phyloP scores from a whole-genome alignment of 2,888 invertebrate species.

The Lepidocyrtinus sp. region DNA sequence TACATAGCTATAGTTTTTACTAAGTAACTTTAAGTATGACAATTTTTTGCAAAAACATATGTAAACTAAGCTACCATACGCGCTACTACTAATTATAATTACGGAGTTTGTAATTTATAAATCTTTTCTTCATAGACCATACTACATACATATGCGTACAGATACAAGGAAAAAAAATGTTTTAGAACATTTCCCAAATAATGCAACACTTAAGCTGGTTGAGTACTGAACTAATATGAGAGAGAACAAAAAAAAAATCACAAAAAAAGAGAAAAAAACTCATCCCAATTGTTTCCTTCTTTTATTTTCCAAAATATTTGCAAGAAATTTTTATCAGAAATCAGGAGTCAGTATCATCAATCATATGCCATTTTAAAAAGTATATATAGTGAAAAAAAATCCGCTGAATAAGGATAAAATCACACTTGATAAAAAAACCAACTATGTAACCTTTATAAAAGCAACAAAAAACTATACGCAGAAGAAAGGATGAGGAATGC shows the following conservation, averaged over 20 bases:
- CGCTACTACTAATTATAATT: not conserved
- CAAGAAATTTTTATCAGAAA: no score
- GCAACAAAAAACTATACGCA: conserved; percentile 14
- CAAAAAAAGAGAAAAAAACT: not conserved
- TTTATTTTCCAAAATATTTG: no score
- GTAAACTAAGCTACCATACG: not conserved
- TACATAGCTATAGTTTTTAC: not conserved
- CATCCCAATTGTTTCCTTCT: not conserved
- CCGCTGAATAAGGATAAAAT: conserved; percentile 19
- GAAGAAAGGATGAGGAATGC: not conserved
- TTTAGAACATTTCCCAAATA: no score
- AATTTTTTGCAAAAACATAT: not conserved
- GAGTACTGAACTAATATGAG: conserved; percentile 36
- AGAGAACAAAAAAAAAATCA: conserved; percentile 25
- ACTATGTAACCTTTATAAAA: conserved; percentile 14
- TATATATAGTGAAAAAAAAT: conserved; percentile 25
- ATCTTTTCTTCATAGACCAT: no score
- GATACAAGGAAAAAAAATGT: no score
- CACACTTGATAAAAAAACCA: not conserved
- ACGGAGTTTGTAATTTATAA: not conserved
- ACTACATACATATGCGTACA: no score
- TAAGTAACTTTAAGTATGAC: not conserved
- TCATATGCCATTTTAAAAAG: conserved; percentile 41
- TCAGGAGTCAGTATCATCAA: conserved; percentile 46
- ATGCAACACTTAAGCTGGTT: conserved; percentile 12